Conservation (phyloP, 2,888 invertebrate species). For the Cataglyphis rosenhaueri region DNA sequence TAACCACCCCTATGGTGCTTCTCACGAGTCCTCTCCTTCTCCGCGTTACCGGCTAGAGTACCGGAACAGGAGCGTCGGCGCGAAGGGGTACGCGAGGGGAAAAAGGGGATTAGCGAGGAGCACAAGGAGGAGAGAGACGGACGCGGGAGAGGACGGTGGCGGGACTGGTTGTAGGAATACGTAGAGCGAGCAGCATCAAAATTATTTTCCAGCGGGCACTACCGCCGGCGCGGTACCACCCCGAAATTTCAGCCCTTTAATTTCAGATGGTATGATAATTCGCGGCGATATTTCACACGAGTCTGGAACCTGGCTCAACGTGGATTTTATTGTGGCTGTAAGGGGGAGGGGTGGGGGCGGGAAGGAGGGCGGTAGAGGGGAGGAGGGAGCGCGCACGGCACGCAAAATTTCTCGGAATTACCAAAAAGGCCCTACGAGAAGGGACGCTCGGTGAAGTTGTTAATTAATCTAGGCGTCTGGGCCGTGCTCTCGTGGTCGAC, state of each 20-base stretch:
- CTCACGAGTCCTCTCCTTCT: slow-evolving; percentile 72
- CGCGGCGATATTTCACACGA: slow-evolving; percentile 83
- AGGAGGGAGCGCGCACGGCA: slow-evolving; percentile 35
- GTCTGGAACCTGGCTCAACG: slow-evolving; percentile 80
- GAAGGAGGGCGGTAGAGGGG: background rate
- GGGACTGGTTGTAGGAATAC: slow-evolving; percentile 61
- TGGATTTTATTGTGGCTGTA: slow-evolving; percentile 78
- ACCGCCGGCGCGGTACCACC: slow-evolving; percentile 70
- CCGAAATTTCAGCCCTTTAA: slow-evolving; percentile 83
- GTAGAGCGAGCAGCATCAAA: slow-evolving; percentile 74
- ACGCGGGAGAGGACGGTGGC: slow-evolving; percentile 18
- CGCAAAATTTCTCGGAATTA: slow-evolving; percentile 71
- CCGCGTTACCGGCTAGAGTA: slow-evolving; percentile 61
- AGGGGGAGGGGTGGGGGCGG: background rate
- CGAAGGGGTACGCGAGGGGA: slow-evolving; percentile 57
- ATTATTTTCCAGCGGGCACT: slow-evolving; percentile 81
- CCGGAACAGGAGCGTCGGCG: slow-evolving; percentile 53
- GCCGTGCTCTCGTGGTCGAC: slow-evolving; percentile 42
- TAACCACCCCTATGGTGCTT: slow-evolving; percentile 63
- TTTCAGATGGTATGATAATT: slow-evolving; percentile 84
- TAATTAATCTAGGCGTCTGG: slow-evolving; percentile 74
- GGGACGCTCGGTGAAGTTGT: slow-evolving; percentile 70
- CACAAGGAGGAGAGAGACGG: slow-evolving; percentile 46
- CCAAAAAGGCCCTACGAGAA: slow-evolving; percentile 68
- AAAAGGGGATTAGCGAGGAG: slow-evolving; percentile 50